A percentile compares a stretch with the other conserved stretches of the same genome.
These are phyloP conservation scores for Pitta sordida DNA, from an alignment of 2,113 vertebrate genomes.

Conservation along the genomic window DNA sequence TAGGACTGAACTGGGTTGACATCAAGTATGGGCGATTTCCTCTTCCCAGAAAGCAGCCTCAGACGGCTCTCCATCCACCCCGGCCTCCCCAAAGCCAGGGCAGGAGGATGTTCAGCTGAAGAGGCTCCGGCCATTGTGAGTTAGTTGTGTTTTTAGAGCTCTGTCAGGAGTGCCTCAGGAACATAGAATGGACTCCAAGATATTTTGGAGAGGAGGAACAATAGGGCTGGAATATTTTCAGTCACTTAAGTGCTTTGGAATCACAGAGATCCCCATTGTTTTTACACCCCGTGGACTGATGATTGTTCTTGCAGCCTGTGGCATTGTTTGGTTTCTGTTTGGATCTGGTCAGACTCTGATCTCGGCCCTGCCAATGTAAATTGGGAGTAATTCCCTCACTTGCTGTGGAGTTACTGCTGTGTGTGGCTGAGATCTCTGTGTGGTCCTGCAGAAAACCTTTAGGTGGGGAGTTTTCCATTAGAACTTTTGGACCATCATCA, in stretches of 20 bases:
- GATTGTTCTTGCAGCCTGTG: background rate
- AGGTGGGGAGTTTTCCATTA: background rate
- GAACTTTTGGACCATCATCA: background rate
- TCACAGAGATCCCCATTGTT: background rate
- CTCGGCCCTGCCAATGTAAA: background rate
- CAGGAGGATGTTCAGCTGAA: background rate
- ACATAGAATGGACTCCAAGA: background rate
- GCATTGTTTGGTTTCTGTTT: background rate
- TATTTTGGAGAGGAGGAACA: background rate
- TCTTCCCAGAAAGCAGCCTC: conserved; percentile 48
- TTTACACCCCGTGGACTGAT: background rate
- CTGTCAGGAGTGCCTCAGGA: background rate
- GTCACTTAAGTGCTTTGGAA: background rate
- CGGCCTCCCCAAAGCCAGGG: background rate
- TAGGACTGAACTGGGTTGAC: conserved; percentile 41
- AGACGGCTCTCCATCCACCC: background rate
- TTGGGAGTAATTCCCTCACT: background rate
- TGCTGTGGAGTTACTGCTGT: background rate
- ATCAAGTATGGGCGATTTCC: conserved; percentile 6
- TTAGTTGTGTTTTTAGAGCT: background rate
- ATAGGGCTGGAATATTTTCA: background rate
- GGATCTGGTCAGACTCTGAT: background rate
- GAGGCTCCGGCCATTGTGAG: background rate
- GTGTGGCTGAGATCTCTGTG: background rate
- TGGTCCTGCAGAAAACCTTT: background rate